Evolutionary conservation across 2,797 vertebrate genomes (phyloP).

Genomic region (Bradypodion pumilum): DNA sequence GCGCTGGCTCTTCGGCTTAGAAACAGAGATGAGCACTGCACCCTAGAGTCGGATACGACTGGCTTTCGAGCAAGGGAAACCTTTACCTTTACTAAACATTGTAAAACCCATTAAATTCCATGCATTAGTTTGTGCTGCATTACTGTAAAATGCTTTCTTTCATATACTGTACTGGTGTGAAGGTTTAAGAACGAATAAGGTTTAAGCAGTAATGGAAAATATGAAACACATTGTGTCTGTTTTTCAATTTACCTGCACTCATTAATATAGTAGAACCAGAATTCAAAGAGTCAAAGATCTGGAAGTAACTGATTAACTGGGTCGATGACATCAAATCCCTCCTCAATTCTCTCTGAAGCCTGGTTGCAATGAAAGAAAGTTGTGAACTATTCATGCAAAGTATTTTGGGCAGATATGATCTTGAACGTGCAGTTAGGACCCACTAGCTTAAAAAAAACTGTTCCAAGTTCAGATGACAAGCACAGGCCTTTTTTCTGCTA

Average conservation of each 20-base stretch:
- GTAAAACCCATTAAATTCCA: constrained; percentile 61
- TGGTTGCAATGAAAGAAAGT: neutral
- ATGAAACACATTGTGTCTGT: neutral
- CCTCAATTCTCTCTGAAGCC: neutral
- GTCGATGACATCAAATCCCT: neutral
- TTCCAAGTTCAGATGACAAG: too few relatives aligned
- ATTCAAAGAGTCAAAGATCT: neutral
- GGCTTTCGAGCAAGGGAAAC: too few relatives aligned
- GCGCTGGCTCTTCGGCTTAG: too few relatives aligned
- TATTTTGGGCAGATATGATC: too few relatives aligned
- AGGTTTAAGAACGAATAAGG: constrained; percentile 7
- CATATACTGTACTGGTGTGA: constrained; percentile 40
- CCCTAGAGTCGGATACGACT: too few relatives aligned
- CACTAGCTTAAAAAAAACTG: too few relatives aligned
- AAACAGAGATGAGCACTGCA: too few relatives aligned
- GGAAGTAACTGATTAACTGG: neutral
- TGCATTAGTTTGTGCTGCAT: constrained; percentile 47
- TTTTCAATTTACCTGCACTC: constrained; percentile 34
- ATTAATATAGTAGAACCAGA: too few relatives aligned
- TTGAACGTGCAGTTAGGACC: too few relatives aligned
- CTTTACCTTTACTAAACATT: too few relatives aligned
- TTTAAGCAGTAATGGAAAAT: constrained; percentile 39
- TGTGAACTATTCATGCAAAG: too few relatives aligned
- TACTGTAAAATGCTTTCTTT: constrained; percentile 62
- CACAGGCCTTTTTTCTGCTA: too few relatives aligned